Conservation (phyloP, 2,113 vertebrate species). For the Mola mola region DNA sequence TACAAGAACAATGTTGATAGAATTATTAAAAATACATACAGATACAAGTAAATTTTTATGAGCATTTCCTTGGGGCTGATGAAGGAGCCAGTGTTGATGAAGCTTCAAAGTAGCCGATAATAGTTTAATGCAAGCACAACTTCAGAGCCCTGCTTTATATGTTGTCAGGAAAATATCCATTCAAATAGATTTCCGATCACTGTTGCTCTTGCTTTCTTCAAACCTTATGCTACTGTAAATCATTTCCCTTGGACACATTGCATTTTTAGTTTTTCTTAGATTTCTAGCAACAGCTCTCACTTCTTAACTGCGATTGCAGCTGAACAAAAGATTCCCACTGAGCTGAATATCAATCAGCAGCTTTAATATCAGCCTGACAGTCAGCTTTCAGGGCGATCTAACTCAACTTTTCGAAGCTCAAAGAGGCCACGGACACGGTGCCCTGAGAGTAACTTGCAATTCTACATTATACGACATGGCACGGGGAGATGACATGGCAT, state of each 20-base stretch:
- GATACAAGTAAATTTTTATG: no score
- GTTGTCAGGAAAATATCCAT: no score
- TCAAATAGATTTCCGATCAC: no score
- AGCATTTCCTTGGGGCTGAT: no score
- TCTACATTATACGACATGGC: slow-evolving; percentile 3
- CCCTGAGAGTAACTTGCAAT: not conserved
- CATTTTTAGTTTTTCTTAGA: not conserved
- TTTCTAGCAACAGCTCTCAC: slow-evolving; percentile 4
- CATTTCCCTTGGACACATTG: not conserved
- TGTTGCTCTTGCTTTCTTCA: no score
- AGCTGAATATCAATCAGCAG: slow-evolving; percentile 19
- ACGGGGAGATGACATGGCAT: not conserved
- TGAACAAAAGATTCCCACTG: not conserved
- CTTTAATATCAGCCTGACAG: not conserved
- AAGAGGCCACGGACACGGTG: slow-evolving; percentile 14
- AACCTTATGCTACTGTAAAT: no score
- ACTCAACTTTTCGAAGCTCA: slow-evolving; percentile 12
- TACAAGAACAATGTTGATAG: no score
- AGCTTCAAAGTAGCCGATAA: no score
- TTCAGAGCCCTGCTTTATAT: no score
- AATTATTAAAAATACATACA: no score
- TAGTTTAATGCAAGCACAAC: no score
- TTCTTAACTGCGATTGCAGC: not conserved
- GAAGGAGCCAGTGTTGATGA: no score
- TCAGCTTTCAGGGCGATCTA: slow-evolving; percentile 9